Conservation (phyloP, 1,140 invertebrate species). For the Dysdera silvatica region DNA sequence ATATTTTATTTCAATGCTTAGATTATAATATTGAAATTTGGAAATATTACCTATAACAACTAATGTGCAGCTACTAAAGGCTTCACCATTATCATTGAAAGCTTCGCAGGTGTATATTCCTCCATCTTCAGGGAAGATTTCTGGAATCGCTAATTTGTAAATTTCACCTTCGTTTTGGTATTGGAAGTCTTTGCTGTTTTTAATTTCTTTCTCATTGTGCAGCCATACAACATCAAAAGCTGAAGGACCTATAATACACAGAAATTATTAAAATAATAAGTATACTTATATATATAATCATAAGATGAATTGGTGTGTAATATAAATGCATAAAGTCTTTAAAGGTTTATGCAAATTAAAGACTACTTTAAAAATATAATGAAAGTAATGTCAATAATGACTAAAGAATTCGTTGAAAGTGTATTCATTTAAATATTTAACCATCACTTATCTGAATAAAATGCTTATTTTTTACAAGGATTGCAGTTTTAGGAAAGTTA, state of each 20-base stretch:
- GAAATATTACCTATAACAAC: constrained; percentile 68
- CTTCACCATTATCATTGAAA: constrained; percentile 74
- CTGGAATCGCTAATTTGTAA: constrained; percentile 74
- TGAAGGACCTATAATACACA: constrained; percentile 39
- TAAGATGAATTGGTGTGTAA: not conserved
- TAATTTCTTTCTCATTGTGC: constrained; percentile 93
- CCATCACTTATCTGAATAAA: not conserved
- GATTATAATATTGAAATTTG: not conserved
- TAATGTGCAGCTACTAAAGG: constrained; percentile 76
- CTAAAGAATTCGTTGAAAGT: no score
- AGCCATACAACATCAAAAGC: constrained; percentile 57
- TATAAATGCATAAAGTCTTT: not conserved
- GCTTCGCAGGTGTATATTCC: constrained; percentile 92
- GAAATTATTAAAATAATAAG: not conserved
- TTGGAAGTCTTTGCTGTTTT: constrained; percentile 90
- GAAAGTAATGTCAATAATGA: no score
- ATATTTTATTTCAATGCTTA: not conserved
- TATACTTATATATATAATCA: not conserved
- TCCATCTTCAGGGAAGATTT: constrained; percentile 76
- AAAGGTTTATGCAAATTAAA: not conserved
- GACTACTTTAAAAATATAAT: no score
- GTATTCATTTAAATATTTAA: no score
- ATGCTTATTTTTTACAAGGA: not conserved
- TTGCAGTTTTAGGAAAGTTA: not conserved
- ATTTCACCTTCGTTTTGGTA: constrained; percentile 83